Percentiles rank a stretch among this genome's conserved stretches.
These are phyloP conservation scores for Drosophila meridiana DNA, from an alignment of 2,888 invertebrate species.

Conservation along the genomic window DNA sequence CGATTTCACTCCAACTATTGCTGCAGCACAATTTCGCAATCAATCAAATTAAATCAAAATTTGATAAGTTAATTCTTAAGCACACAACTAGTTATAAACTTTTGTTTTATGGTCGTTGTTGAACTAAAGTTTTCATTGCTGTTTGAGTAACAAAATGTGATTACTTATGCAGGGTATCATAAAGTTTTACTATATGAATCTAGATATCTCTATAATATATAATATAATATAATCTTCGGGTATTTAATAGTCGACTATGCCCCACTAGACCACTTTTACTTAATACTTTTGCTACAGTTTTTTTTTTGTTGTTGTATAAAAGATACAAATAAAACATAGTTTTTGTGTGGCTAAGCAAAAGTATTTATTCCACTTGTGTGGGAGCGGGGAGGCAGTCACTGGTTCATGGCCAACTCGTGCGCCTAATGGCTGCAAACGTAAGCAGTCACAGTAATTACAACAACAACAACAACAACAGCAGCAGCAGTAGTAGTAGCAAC, in stretches of 20 bases:
- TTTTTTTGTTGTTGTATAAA: slow-evolving; percentile 3
- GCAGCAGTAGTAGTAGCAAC: slow-evolving; percentile 18
- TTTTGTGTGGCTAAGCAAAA: slow-evolving; percentile 50
- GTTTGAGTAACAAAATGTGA: background rate
- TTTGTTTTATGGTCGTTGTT: background rate
- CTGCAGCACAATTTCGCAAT: background rate
- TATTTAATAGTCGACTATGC: background rate
- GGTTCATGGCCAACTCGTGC: slow-evolving; percentile 79
- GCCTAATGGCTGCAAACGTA: slow-evolving; percentile 65
- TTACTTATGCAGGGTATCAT: background rate
- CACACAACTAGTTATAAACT: background rate
- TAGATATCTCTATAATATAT: background rate
- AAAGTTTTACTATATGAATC: background rate
- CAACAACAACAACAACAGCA: slow-evolving; percentile 30
- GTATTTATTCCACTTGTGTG: slow-evolving; percentile 30
- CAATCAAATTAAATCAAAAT: background rate
- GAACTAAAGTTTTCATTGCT: background rate
- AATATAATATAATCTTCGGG: no score
- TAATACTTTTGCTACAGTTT: slow-evolving; percentile 7
- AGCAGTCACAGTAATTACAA: slow-evolving; percentile 56
- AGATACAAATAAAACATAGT: slow-evolving; percentile 16
- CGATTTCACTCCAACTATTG: slow-evolving; percentile 8
- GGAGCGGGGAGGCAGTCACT: slow-evolving; percentile 45
- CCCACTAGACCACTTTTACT: slow-evolving; percentile 37
- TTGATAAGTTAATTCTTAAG: background rate